Conservation (phyloP, 2,888 invertebrate genomes). For the Platycnemis pennipes region DNA sequence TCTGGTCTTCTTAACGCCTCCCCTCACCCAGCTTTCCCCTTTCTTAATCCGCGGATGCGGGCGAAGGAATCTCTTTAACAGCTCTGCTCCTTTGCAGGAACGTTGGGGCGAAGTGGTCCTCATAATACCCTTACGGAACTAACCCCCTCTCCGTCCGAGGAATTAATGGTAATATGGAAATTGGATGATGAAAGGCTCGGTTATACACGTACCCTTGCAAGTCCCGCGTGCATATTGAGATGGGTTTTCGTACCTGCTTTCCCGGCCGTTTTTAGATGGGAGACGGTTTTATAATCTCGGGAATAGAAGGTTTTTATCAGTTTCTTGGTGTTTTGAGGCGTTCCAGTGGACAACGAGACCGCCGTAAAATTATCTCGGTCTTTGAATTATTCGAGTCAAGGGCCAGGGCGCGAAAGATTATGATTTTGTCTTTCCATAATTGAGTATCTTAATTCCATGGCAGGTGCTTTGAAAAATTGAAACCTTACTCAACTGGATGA, state of each 20-base stretch:
- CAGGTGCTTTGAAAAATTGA: no score
- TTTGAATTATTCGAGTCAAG: no score
- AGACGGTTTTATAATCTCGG: neutral
- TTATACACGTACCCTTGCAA: neutral
- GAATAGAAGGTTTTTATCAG: no score
- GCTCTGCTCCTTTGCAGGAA: neutral
- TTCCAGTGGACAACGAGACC: no score
- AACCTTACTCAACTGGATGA: no score
- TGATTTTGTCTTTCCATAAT: no score
- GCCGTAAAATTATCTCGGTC: no score
- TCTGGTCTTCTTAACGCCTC: neutral
- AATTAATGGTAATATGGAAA: constrained; percentile 24
- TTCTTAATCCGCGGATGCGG: neutral
- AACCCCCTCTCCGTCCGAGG: neutral
- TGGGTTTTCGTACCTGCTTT: neutral
- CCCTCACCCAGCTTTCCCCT: neutral
- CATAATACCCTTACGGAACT: neutral
- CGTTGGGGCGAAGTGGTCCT: neutral
- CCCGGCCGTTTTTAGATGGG: neutral
- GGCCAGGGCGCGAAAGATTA: no score
- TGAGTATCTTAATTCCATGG: no score
- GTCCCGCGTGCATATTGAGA: neutral
- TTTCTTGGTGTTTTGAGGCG: no score
- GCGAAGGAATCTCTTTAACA: neutral
- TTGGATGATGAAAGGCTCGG: neutral